Base-by-base conservation (phyloP, 1,140 invertebrate genomes). In the Pseudoatta argentina region DNA sequence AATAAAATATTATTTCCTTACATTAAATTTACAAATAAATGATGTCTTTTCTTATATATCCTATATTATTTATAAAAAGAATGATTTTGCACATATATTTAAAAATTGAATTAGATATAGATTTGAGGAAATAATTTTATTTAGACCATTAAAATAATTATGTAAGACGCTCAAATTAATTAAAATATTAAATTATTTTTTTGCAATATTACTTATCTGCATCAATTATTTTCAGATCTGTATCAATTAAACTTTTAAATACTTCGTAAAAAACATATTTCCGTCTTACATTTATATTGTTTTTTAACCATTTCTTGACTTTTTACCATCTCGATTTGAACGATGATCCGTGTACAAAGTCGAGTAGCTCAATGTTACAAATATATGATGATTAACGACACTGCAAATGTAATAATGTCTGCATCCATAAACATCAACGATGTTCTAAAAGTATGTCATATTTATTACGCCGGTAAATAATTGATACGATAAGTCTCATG, bases 381-480 rank as follows among this genome's bases (percentile, higher is more conserved):
- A 83, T 39, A 79, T 55, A 48, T 7, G 27, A 61, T 34, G 69
- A 82, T 61, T 73, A 30, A 82, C 21, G 39, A 48, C 10, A 44
- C 24, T 16, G 18, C 39, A 30, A 24, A 48, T 72, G 67, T 75
- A 83, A 83, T 83, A 75, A 83, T 18, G 39, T 61, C 39, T 48
- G 30, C 79, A 61, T 72, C n/a, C 55, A 83, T 83, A 83, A 83
- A 75, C 57, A 83, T 73, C 67, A 18, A 6, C 24, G 79, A 82
- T 48, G 24, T 48, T 83, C 39, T 61, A 48, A 73, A 73, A 63
- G 55, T n/a, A 24, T 18, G 24, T 34, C 39, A 44, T 75, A 83
- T 83, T 83, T 83, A 83, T 75, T 61, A 75, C 79, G n/a, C 53
- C 34, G 51, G 3, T 75, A 39, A 83, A 83, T 83, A 83, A 83